Evolutionary conservation across 2,888 invertebrate species (phyloP).

Genomic region (Lepidonotus clava): DNA sequence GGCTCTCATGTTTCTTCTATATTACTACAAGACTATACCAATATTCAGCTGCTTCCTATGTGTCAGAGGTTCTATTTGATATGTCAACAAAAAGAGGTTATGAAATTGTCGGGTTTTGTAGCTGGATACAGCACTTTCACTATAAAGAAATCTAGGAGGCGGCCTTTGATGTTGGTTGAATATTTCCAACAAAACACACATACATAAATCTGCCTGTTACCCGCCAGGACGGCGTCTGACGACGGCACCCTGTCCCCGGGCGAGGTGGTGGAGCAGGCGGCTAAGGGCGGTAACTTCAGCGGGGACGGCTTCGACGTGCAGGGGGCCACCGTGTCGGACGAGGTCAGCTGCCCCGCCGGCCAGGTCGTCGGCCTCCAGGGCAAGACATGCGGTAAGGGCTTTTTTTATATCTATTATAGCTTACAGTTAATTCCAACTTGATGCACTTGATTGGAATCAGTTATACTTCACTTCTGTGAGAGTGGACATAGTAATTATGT

Average conservation of each 20-base stretch:
- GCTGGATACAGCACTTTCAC: too few relatives aligned
- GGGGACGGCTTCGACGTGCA: slow-evolving; percentile 64
- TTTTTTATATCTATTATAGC: background rate
- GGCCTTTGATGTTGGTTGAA: too few relatives aligned
- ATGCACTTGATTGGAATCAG: background rate
- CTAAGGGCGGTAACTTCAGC: slow-evolving; percentile 67
- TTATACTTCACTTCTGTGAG: background rate
- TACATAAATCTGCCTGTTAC: background rate
- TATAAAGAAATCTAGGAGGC: too few relatives aligned
- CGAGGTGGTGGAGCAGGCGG: slow-evolving; percentile 65
- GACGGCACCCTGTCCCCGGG: slow-evolving; percentile 58
- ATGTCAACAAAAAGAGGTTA: too few relatives aligned
- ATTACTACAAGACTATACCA: too few relatives aligned
- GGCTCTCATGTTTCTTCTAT: too few relatives aligned
- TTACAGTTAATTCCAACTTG: too few relatives aligned
- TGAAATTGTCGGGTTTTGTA: too few relatives aligned
- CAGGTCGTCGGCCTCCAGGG: slow-evolving; percentile 66
- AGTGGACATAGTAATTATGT: background rate
- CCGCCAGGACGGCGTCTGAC: slow-evolving; percentile 45
- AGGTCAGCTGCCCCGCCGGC: slow-evolving; percentile 67
- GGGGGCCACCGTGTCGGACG: slow-evolving; percentile 62
- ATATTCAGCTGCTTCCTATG: too few relatives aligned
- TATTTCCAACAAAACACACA: too few relatives aligned
- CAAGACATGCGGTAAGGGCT: slow-evolving; percentile 9
- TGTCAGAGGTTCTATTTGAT: too few relatives aligned